These are phyloP conservation scores for Harpagus bidentatus DNA, from an alignment of 2,113 vertebrate species.

Conservation along the genomic window DNA sequence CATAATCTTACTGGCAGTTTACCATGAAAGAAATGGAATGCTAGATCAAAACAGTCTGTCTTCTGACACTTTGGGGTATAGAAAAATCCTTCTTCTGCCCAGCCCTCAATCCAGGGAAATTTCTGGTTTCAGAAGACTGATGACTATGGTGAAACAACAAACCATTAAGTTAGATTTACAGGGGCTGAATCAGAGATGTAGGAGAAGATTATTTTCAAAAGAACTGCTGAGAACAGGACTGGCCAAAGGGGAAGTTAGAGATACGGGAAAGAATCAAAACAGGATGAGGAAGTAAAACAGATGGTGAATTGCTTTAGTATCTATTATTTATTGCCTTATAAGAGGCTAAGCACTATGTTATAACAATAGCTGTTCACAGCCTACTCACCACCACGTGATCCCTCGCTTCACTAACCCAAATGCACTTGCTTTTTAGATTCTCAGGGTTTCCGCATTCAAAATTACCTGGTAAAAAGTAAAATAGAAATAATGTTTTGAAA, in stretches of 20 bases:
- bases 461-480: slow-evolving; percentile 66
- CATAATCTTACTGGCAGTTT: slow-evolving; percentile 37
- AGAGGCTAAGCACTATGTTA: neutral
- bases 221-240: slow-evolving; percentile 34
- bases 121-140: slow-evolving; percentile 46
- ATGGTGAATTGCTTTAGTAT: slow-evolving; percentile 16
- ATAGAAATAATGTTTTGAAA: neutral
- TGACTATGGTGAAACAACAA: slow-evolving; percentile 45
- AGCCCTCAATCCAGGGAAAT: slow-evolving; percentile 4
- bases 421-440: slow-evolving; percentile 78
- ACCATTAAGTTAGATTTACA: slow-evolving; percentile 56
- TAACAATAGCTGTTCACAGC: neutral
- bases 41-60: slow-evolving; percentile 18
- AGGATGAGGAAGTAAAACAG: slow-evolving; percentile 16
- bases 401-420: slow-evolving; percentile 70
- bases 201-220: slow-evolving; percentile 32
- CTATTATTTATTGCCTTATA: slow-evolving; percentile 41
- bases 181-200: slow-evolving; percentile 31
- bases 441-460: slow-evolving; percentile 82
- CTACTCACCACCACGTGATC: slow-evolving; percentile 75
- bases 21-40: slow-evolving; percentile 5
- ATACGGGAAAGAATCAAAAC: neutral
- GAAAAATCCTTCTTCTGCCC: slow-evolving; percentile 35
- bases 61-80: slow-evolving; percentile 37
- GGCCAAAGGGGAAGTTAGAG: slow-evolving; percentile 37